phyloP scores from a whole-genome alignment of 2,888 invertebrate species.

The Melikaiella ostensackeni region DNA sequence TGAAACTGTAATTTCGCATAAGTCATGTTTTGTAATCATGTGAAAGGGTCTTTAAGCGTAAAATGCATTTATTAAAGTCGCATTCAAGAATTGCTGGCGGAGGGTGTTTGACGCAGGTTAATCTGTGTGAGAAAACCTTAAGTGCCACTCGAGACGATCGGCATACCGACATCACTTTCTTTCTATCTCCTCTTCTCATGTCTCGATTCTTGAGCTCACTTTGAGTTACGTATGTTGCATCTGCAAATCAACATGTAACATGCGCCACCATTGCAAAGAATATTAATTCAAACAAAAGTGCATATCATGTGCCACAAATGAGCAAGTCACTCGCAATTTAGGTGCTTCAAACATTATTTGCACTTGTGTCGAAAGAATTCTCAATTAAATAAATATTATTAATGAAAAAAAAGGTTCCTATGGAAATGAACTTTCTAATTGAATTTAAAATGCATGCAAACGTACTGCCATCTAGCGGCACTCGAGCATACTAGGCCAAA shows the following conservation, averaged over 20 bases:
- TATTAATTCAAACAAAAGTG: constrained; percentile 9
- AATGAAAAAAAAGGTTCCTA: too few species aligned
- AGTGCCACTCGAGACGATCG: constrained; percentile 18
- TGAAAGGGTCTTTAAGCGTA: constrained; percentile 8
- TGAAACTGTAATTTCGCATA: constrained; percentile 6
- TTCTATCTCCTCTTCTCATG: not conserved
- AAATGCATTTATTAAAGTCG: constrained; percentile 21
- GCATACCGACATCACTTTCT: constrained; percentile 21
- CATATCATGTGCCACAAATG: constrained; percentile 22
- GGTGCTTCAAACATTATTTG: not conserved
- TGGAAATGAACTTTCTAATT: too few species aligned
- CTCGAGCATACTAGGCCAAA: too few species aligned
- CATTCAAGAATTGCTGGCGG: not conserved
- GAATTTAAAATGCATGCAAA: too few species aligned
- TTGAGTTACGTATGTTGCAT: not conserved
- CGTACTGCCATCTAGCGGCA: too few species aligned
- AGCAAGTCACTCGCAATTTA: constrained; percentile 5
- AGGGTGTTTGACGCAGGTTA: constrained; percentile 11
- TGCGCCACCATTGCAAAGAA: not conserved
- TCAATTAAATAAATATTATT: too few species aligned
- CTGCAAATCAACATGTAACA: not conserved
- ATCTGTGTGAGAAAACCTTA: constrained; percentile 18
- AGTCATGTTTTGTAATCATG: constrained; percentile 12
- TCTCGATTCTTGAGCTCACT: not conserved
- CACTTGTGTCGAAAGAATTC: not conserved